A percentile compares a stretch with the other conserved stretches of the same genome.
Evolutionary conservation across 2,797 vertebrate species (phyloP).

Genomic region (Cyprinella venusta): DNA sequence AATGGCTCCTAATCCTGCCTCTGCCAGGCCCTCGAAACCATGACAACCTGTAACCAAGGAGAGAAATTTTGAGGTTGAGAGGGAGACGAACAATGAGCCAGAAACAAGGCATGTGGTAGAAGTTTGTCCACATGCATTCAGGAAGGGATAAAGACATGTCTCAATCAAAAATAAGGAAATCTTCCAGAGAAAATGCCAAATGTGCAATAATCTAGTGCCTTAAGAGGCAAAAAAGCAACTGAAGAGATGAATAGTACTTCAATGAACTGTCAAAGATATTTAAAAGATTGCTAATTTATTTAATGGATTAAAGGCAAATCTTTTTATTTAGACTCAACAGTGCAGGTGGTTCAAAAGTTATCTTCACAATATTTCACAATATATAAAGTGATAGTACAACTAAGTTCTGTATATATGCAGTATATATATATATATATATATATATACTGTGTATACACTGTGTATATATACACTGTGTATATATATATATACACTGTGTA

Average conservation of each 20-base stretch:
- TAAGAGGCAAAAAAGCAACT: background rate
- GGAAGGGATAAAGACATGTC: slow-evolving; percentile 73
- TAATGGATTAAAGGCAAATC: background rate
- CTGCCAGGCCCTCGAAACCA: slow-evolving; percentile 78
- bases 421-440: background rate
- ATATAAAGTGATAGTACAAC: background rate
- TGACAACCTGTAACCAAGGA: slow-evolving; percentile 83
- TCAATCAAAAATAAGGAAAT: slow-evolving; percentile 72
- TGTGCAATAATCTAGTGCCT: background rate
- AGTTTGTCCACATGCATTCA: slow-evolving; percentile 81
- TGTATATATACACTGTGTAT: background rate
- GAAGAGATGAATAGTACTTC: background rate
- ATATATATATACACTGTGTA: too few relatives aligned
- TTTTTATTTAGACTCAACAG: background rate
- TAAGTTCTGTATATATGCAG: background rate
- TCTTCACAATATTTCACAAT: too few relatives aligned
- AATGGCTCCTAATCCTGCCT: slow-evolving; percentile 81
- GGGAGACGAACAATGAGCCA: slow-evolving; percentile 72
- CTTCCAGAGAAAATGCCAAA: slow-evolving; percentile 10
- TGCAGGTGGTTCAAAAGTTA: background rate
- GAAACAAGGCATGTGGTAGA: slow-evolving; percentile 82
- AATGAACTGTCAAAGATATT: background rate
- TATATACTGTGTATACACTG: too few relatives aligned
- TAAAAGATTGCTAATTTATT: background rate
- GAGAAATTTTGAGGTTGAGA: slow-evolving; percentile 75